A percentile compares a stretch with the other conserved stretches of the same genome.
Evolutionary conservation across 2,888 invertebrate species (phyloP).

Genomic region (Acanthosepion pharaonis): DNA sequence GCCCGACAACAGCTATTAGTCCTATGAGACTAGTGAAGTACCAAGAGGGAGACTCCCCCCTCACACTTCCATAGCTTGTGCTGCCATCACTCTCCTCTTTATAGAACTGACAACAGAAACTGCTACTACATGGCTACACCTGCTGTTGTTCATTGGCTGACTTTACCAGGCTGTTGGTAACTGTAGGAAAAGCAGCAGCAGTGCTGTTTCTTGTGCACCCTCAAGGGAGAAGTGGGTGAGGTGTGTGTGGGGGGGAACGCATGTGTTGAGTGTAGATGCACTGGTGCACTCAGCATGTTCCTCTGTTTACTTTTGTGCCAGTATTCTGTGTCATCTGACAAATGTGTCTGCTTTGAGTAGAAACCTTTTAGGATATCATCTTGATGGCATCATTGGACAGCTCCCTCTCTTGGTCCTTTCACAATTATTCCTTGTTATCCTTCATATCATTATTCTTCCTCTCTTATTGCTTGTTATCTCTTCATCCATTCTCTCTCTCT

Average conservation of each 20-base stretch:
- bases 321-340: neutral
- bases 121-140: neutral
- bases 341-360: neutral
- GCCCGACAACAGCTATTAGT: too few species aligned
- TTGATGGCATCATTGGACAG: neutral
- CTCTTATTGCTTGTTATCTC: neutral
- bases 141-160: neutral
- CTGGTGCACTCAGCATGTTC: neutral
- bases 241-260: neutral
- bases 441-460: neutral
- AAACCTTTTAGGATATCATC: neutral
- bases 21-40: too few species aligned
- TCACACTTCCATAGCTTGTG: neutral
- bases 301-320: constrained; percentile 17
- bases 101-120: neutral
- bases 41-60: neutral
- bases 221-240: neutral
- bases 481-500: neutral
- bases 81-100: neutral
- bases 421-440: neutral
- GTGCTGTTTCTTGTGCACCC: neutral
- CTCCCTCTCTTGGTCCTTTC: neutral
- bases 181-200: neutral
- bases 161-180: constrained; percentile 33
- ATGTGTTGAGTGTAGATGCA: constrained; percentile 22